A percentile compares a stretch with the other conserved stretches of the same genome.
These are phyloP conservation scores for Rhincodon typus DNA, from an alignment of 2,797 vertebrate genomes.

Conservation along the genomic window DNA sequence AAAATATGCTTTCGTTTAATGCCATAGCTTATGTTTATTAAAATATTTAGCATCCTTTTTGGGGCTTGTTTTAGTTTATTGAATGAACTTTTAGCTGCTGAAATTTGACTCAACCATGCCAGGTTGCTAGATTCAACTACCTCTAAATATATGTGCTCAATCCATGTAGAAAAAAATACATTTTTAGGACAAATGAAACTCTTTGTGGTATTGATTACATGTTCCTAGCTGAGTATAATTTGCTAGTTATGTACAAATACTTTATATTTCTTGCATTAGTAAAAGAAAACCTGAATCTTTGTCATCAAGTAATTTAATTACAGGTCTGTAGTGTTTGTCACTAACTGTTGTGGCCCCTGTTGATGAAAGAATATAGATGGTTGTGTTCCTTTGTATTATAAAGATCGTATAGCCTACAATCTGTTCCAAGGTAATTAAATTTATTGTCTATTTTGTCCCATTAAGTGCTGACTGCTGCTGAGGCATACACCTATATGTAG, in stretches of 20 bases:
- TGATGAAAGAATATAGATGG: neutral
- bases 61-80: neutral
- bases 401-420: neutral
- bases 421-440: neutral
- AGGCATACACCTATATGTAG: neutral
- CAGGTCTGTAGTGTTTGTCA: neutral
- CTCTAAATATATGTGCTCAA: neutral
- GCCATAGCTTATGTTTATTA: constrained; percentile 6
- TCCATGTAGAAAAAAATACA: neutral
- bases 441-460: neutral
- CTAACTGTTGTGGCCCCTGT: neutral
- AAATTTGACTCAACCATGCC: neutral
- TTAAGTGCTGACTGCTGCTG: neutral
- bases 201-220: neutral
- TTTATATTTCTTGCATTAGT: neutral
- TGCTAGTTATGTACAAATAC: neutral
- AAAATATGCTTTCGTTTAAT: neutral
- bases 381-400: neutral
- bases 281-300: neutral
- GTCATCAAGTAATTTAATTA: neutral
- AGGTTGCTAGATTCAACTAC: neutral
- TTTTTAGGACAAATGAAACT: constrained; percentile 25
- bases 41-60: constrained; percentile 21
- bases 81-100: neutral
- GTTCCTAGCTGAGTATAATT: neutral